Conservation (phyloP, 2,888 invertebrate species). For the Erebia aethiops region DNA sequence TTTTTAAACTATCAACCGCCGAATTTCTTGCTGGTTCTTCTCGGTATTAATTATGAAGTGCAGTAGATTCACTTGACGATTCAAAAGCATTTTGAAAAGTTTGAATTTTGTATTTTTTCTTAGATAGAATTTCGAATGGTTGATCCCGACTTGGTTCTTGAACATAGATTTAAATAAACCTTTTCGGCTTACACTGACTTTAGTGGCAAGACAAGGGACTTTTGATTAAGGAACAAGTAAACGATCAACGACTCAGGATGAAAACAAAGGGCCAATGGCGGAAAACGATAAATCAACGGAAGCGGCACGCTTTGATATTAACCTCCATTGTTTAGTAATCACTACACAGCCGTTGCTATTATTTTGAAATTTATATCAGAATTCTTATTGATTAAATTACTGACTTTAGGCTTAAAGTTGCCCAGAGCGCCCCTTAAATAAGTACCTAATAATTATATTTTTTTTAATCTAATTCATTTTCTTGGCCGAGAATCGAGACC, state of each 20-base stretch:
- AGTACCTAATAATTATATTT: slow-evolving; percentile 12
- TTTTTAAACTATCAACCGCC: no score
- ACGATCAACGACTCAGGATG: slow-evolving; percentile 55
- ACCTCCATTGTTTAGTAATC: slow-evolving; percentile 63
- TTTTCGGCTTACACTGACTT: slow-evolving; percentile 3
- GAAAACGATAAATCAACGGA: slow-evolving; percentile 67
- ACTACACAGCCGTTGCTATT: slow-evolving; percentile 41
- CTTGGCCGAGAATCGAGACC: not conserved
- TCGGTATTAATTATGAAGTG: no score
- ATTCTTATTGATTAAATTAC: slow-evolving; percentile 29
- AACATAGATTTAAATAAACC: not conserved
- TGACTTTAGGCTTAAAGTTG: slow-evolving; percentile 11
- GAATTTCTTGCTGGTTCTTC: no score
- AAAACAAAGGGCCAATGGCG: slow-evolving; percentile 63
- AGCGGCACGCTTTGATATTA: slow-evolving; percentile 66
- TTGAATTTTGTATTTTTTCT: no score
- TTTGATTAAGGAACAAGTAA: slow-evolving; percentile 57
- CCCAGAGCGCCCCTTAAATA: slow-evolving; percentile 5
- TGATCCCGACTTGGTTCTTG: not conserved
- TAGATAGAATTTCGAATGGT: no score
- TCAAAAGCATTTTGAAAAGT: no score
- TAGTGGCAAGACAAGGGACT: slow-evolving; percentile 46
- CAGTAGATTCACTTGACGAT: no score
- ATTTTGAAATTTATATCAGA: slow-evolving; percentile 35
- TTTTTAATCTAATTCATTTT: not conserved